These are phyloP conservation scores for Lagorchestes hirsutus DNA, from an alignment of 2,797 vertebrate species.

Conservation along the genomic window DNA sequence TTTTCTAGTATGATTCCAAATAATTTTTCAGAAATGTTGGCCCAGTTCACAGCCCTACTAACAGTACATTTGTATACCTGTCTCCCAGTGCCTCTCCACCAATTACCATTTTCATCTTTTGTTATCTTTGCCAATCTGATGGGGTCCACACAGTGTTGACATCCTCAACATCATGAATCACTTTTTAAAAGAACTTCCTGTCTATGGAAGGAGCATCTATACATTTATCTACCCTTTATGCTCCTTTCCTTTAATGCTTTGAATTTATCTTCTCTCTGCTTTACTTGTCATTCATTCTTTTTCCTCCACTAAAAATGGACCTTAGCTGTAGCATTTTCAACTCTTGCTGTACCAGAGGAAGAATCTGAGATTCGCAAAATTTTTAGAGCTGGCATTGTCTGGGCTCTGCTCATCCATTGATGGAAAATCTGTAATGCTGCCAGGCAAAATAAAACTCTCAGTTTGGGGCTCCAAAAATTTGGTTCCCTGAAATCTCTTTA, in stretches of 20 bases:
- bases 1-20: background rate
- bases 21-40: background rate
- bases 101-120: background rate
- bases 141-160: background rate
- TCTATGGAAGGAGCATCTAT: background rate
- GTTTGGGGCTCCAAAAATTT: conserved; percentile 38
- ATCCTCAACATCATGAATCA: background rate
- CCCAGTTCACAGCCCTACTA: background rate
- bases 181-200: background rate
- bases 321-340: background rate
- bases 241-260: background rate
- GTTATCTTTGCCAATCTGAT: background rate
- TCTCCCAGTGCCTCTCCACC: background rate
- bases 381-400: background rate
- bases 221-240: background rate
- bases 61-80: background rate
- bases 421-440: background rate
- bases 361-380: conserved; percentile 3
- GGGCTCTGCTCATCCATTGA: background rate
- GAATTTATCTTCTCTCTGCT: background rate
- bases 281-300: background rate
- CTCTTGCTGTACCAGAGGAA: background rate
- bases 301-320: background rate
- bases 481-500: conserved; percentile 24
- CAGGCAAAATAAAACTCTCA: background rate